Percentiles rank a stretch among this genome's conserved stretches.
Evolutionary conservation across 2,797 vertebrate species (phyloP).

Genomic region (Hyperoplus lanceolatus): DNA sequence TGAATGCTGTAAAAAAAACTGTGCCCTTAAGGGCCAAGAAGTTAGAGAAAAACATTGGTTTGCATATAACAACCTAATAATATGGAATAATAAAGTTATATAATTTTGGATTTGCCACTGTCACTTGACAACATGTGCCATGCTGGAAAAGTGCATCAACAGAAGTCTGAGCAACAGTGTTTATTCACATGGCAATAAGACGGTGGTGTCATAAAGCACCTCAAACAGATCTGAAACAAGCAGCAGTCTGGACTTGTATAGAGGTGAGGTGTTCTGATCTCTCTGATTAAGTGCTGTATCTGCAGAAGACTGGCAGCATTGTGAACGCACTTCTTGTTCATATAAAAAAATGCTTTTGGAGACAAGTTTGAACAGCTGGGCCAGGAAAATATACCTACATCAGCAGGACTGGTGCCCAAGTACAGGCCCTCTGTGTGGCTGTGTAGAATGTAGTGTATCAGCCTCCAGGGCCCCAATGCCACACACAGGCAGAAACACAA

Average conservation of each 20-base stretch:
- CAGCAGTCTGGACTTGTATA: conserved; percentile 5
- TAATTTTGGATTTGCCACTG: background rate
- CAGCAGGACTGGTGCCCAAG: conserved; percentile 38
- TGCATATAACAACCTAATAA: background rate
- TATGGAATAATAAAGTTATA: background rate
- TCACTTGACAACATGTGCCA: background rate
- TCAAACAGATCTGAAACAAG: background rate
- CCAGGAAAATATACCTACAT: conserved; percentile 46
- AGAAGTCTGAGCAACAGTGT: background rate
- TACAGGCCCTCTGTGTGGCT: conserved; percentile 45
- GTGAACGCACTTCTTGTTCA: conserved; percentile 9
- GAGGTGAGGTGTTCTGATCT: background rate
- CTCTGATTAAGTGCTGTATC: conserved; percentile 9
- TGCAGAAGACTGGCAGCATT: conserved; percentile 3
- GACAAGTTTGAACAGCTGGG: conserved; percentile 39
- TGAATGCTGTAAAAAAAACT: conserved; percentile 8
- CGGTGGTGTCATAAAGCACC: background rate
- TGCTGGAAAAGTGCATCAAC: background rate
- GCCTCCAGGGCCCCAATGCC: conserved; percentile 64
- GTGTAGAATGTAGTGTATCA: conserved; percentile 40
- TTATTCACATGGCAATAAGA: background rate
- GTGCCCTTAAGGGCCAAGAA: background rate
- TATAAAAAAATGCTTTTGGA: conserved; percentile 21
- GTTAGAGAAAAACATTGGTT: background rate
- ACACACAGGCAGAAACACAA: conserved; percentile 69